Evolutionary conservation across 2,113 vertebrate species (phyloP).

Genomic region (Mesocricetus auratus): DNA sequence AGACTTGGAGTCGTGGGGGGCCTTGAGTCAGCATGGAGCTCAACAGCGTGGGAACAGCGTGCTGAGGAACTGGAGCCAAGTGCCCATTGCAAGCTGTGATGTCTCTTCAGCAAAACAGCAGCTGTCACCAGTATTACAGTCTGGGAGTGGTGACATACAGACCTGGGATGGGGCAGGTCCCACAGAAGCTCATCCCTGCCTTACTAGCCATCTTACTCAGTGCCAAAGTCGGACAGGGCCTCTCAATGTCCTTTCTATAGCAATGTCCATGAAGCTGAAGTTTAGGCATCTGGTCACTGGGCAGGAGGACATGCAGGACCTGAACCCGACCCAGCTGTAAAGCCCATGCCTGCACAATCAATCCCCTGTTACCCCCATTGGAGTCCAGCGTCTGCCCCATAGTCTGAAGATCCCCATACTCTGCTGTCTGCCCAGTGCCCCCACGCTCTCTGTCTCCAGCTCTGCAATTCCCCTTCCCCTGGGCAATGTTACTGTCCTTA

Average conservation of each 20-base stretch:
- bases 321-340: no score
- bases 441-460: neutral
- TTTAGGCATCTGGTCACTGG: neutral
- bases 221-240: neutral
- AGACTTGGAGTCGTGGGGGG: neutral
- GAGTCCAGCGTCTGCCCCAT: neutral
- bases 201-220: neutral
- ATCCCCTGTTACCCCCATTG: fast-evolving
- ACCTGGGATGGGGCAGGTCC: neutral
- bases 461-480: neutral
- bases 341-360: neutral
- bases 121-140: neutral
- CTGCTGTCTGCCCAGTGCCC: neutral
- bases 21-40: neutral
- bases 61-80: neutral
- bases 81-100: constrained; percentile 50
- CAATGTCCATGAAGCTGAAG: neutral
- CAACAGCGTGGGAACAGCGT: neutral
- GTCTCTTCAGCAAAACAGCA: constrained; percentile 56
- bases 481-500: constrained; percentile 82
- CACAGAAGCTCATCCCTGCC: fast-evolving
- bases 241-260: fast-evolving
- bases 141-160: neutral
- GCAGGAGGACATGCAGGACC: neutral
- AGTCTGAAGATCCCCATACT: no score